Percentiles rank a stretch among this genome's conserved stretches.
phyloP scores from a whole-genome alignment of 2,797 vertebrate genomes.

The Chelidonichthys spinosus region DNA sequence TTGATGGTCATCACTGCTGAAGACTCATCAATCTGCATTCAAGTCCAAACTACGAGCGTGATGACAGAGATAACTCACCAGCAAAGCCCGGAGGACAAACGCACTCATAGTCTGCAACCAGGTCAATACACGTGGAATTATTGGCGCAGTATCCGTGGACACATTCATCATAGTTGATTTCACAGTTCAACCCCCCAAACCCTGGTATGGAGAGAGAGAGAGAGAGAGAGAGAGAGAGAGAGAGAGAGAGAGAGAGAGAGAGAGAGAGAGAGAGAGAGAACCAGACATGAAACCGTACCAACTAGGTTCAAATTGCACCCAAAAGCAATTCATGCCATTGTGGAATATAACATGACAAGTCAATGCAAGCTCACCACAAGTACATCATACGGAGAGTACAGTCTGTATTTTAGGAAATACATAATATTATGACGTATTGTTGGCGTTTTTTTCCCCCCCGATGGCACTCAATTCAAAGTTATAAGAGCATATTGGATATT shows the following conservation, averaged over 20 bases:
- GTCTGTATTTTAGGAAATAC: constrained; percentile 39
- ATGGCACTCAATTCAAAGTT: constrained; percentile 21
- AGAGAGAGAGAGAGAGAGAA: constrained; percentile 55
- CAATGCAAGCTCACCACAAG: constrained; percentile 13
- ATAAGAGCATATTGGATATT: constrained; percentile 62
- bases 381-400: neutral
- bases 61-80: constrained; percentile 79
- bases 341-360: constrained; percentile 43
- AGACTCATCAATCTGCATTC: constrained; percentile 62
- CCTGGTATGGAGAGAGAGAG: constrained; percentile 66
- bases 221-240: constrained; percentile 50
- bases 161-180: constrained; percentile 87
- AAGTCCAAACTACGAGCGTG: constrained; percentile 60
- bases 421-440: constrained; percentile 3
- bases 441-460: constrained; percentile 17
- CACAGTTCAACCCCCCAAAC: constrained; percentile 83
- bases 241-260: constrained; percentile 50
- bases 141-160: constrained; percentile 81
- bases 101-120: constrained; percentile 82
- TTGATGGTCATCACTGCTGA: constrained; percentile 46
- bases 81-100: constrained; percentile 82
- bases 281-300: constrained; percentile 48
- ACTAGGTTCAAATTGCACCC: constrained; percentile 51
- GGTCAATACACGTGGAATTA: constrained; percentile 85
- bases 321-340: constrained; percentile 30